Evolutionary conservation across 92 coral and sea anemone genomes (phyloP).

Genomic region (Phymanthus crucifer): DNA sequence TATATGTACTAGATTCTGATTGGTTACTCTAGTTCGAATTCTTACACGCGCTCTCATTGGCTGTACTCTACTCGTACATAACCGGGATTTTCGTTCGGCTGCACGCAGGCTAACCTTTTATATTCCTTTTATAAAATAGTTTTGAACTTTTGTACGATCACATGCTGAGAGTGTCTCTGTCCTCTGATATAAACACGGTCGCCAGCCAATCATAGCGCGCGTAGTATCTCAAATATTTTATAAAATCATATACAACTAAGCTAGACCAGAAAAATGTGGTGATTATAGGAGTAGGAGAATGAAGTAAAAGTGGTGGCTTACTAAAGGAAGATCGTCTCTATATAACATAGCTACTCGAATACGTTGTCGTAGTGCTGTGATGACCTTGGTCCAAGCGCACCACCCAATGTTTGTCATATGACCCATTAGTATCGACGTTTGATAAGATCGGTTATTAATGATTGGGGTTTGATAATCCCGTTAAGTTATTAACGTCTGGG

Average conservation of each 20-base stretch:
- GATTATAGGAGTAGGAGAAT: background rate
- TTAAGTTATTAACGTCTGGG: background rate
- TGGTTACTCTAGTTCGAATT: too few species aligned
- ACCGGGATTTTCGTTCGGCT: too few species aligned
- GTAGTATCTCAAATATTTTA: too few species aligned
- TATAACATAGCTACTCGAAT: background rate
- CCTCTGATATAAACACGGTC: too few species aligned
- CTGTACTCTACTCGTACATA: too few species aligned
- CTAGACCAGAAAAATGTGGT: background rate
- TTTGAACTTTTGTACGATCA: too few species aligned
- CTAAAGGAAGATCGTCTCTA: background rate
- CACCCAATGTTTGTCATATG: background rate
- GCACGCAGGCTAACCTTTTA: too few species aligned
- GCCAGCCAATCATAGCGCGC: too few species aligned
- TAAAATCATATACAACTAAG: background rate
- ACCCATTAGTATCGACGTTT: background rate
- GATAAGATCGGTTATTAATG: background rate
- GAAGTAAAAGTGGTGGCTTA: background rate
- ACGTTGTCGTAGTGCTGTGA: background rate
- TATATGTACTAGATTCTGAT: background rate
- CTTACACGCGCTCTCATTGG: too few species aligned
- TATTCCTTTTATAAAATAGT: too few species aligned
- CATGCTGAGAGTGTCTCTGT: too few species aligned
- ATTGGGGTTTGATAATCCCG: background rate
- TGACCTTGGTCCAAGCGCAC: background rate